Evolutionary conservation across 1,140 invertebrate genomes (phyloP).

Genomic region (Trachymyrmex septentrionalis): DNA sequence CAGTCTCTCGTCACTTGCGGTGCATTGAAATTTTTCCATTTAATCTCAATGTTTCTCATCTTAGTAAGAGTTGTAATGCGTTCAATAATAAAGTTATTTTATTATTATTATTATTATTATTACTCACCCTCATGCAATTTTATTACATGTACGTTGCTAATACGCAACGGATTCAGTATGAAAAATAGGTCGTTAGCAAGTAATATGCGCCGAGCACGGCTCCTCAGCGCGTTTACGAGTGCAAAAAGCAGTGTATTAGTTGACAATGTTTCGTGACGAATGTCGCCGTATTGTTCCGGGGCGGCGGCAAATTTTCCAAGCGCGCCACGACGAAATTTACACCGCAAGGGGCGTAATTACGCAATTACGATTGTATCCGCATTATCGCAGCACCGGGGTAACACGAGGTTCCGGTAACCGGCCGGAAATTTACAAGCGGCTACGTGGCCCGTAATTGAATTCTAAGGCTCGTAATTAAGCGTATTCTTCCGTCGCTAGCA

Average conservation of each 20-base stretch:
- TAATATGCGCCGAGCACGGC: too few species aligned
- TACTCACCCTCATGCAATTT: too few species aligned
- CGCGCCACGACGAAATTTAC: slow-evolving; percentile 52
- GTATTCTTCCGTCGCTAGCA: slow-evolving; percentile 54
- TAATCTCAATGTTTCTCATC: too few species aligned
- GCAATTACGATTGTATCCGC: slow-evolving; percentile 61
- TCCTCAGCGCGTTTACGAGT: slow-evolving; percentile 3
- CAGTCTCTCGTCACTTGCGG: too few species aligned
- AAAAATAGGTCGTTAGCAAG: neutral
- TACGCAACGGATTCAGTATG: neutral
- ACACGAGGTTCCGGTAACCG: slow-evolving; percentile 42
- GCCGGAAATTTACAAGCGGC: slow-evolving; percentile 62
- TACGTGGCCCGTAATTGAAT: slow-evolving; percentile 63
- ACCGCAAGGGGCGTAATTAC: slow-evolving; percentile 36
- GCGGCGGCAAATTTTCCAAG: slow-evolving; percentile 35
- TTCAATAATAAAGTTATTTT: too few species aligned
- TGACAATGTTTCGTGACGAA: slow-evolving; percentile 51
- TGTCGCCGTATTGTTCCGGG: slow-evolving; percentile 40
- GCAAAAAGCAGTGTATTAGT: slow-evolving; percentile 25
- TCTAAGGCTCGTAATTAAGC: slow-evolving; percentile 64
- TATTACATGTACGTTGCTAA: neutral
- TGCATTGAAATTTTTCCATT: too few species aligned
- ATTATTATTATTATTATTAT: too few species aligned
- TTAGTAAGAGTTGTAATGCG: too few species aligned
- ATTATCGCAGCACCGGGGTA: slow-evolving; percentile 18